Base-by-base conservation (phyloP, 1,140 invertebrate species). In the Sinonovacula constricta region DNA sequence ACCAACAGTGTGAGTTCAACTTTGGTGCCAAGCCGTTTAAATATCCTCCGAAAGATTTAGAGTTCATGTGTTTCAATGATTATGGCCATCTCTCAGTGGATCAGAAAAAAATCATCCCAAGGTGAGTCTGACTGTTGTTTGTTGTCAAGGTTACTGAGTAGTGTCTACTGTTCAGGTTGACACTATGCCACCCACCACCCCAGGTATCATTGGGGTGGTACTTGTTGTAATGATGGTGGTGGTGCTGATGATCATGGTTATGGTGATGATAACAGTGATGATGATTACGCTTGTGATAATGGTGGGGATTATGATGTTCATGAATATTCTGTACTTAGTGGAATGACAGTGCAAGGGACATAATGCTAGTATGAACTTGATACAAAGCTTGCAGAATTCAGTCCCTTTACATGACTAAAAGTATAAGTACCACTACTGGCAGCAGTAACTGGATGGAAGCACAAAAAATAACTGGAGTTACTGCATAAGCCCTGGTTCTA, bases 1-100 rank as follows among this genome's bases (percentile, higher is more conserved):
- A 97, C 91, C 97, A 98, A 88, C 96, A 98, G 87, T 97, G 96
- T 92, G 93, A 94, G 57, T 98, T 98, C 90, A 98, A 98, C 92
- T 98, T 98, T 92, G 97, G 97, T 65, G 92, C 93, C 63, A 92
- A 94, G 81, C 94, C 95, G 2, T 98, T 97, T 90, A 93, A 93
- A 80, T 95, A 93, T 92, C 95, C 96, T 62, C 96, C 96, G 0
- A 91, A 89, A 33, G 93, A 94, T 86, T 91, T 93, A 65, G 86
- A 90, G 79, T 95, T 94, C 92, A 91, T 93, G 83, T 93, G 92
- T 69, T 97, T 98, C 88, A 98, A 98, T 87, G 93, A 96, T 74
- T 91, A 93, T 85, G 95, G 95, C 39, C 88, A 89, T 26, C 91
- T 98, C 31, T 92, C 93, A 22, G 79, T 85, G 39, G 87, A 90